Percentiles rank a stretch among this genome's conserved stretches.
Conservation (phyloP, 2,113 vertebrate genomes). For the human (Homo sapiens) region GRCh38 chr2:238765501-238766000, state of each 20-base stretch:
- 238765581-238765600: no score
- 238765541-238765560: background rate
- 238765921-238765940: background rate
- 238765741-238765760: no score
- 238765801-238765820: background rate
- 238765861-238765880: accelerated
- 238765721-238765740: background rate
- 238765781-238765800: background rate
- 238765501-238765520: background rate
- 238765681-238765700: background rate
- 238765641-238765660: background rate
- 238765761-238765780: background rate
- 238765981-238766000: background rate
- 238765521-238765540: background rate
- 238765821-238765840: no score
- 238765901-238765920: background rate
- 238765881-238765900: no score
- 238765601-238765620: background rate
- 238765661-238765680: background rate
- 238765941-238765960: background rate
- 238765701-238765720: background rate
- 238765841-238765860: background rate
- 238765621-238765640: background rate
- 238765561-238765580: background rate
- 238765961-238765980: background rate